Evolutionary conservation across 2,797 vertebrate genomes (phyloP).

Genomic region (Tapirus indicus): DNA sequence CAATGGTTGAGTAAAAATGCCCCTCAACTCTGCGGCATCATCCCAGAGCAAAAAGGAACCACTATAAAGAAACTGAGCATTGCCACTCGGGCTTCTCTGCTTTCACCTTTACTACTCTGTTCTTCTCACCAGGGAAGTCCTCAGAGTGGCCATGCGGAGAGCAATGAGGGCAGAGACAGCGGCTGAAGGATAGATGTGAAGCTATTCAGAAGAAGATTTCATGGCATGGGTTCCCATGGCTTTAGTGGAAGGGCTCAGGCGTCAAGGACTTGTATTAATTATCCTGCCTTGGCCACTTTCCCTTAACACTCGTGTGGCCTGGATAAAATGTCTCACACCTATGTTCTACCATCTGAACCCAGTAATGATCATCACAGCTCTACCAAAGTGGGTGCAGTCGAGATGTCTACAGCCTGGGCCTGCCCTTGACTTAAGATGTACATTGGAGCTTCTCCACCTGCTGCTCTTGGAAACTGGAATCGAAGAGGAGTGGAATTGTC

Average conservation of each 20-base stretch:
- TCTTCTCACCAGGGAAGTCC: background rate
- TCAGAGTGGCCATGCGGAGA: background rate
- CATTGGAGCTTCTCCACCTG: background rate
- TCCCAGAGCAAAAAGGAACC: background rate
- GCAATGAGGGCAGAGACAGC: background rate
- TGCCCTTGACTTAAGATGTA: background rate
- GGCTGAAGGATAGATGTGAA: background rate
- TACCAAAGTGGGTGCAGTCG: background rate
- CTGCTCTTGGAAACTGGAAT: background rate
- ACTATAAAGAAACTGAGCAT: background rate
- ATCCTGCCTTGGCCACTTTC: background rate
- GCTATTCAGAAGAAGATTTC: background rate
- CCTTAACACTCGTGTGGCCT: background rate
- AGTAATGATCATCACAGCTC: background rate
- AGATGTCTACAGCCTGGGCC: no score
- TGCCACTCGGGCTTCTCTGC: background rate
- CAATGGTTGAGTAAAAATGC: background rate
- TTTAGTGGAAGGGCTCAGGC: background rate
- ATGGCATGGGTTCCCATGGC: background rate
- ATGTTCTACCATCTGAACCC: background rate
- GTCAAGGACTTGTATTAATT: background rate
- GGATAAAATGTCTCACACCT: background rate
- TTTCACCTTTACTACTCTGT: background rate
- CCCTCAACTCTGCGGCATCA: background rate
- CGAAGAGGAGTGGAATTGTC: background rate